Evolutionary conservation across 2,797 vertebrate genomes (phyloP).

Genomic region (Steatocranus sp.): DNA sequence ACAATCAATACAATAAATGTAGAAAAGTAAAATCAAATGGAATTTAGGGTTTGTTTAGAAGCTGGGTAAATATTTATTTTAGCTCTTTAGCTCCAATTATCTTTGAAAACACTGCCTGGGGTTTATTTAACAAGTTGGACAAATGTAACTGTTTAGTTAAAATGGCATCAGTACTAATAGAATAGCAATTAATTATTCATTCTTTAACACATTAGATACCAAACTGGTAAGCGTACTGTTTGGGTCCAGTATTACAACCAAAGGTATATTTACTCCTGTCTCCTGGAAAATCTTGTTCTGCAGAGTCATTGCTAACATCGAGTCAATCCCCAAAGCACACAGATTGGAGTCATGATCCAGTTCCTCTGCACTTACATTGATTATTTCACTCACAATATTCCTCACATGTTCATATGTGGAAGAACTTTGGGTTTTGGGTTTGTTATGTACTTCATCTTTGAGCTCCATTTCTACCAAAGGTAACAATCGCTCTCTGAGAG

Average conservation of each 20-base stretch:
- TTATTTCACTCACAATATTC: slow-evolving; percentile 71
- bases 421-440: slow-evolving; percentile 10
- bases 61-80: not conserved
- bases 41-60: not conserved
- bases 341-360: slow-evolving; percentile 69
- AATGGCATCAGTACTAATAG: not conserved
- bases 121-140: not conserved
- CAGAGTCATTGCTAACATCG: slow-evolving; percentile 85
- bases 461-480: slow-evolving; percentile 63
- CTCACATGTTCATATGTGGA: slow-evolving; percentile 68
- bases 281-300: slow-evolving; percentile 83
- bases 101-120: not conserved
- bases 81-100: not conserved
- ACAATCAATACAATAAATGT: not conserved
- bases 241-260: slow-evolving; percentile 80
- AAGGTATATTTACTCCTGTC: slow-evolving; percentile 75
- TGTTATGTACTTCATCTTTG: not conserved
- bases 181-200: not conserved
- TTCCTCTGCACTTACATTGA: slow-evolving; percentile 58
- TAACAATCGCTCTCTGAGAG: slow-evolving; percentile 70
- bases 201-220: slow-evolving; percentile 23
- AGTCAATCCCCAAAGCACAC: slow-evolving; percentile 79
- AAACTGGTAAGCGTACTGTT: slow-evolving; percentile 61
- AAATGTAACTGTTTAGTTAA: not conserved
- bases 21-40: not conserved